Conservation (phyloP, 2,113 vertebrate genomes). For the Turnix velox region DNA sequence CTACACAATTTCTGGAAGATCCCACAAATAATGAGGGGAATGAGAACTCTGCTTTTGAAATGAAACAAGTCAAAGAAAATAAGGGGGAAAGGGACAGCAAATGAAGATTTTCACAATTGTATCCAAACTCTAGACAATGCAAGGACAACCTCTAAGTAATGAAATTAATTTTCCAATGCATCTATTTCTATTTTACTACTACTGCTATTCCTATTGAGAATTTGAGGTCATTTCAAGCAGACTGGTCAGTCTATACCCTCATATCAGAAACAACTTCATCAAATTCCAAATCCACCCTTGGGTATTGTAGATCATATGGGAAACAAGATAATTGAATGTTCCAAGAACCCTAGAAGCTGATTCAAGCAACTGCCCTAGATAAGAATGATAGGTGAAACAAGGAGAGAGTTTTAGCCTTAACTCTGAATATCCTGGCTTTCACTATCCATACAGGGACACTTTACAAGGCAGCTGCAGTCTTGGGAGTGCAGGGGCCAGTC, state of each 20-base stretch:
- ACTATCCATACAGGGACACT: not conserved
- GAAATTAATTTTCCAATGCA: conserved; percentile 32
- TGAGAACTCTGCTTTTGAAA: not conserved
- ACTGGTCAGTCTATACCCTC: conserved; percentile 53
- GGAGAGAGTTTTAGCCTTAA: conserved; percentile 33
- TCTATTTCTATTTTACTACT: conserved; percentile 6
- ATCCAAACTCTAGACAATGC: not conserved
- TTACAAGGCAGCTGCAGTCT: not conserved
- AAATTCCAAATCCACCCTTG: conserved; percentile 31
- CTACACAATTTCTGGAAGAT: not conserved
- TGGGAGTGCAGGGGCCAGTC: not conserved
- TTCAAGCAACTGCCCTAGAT: conserved; percentile 50
- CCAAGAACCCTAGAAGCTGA: conserved; percentile 44
- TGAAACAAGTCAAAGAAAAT: not conserved
- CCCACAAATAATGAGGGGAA: not conserved
- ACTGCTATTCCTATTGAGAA: not conserved
- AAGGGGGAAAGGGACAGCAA: not conserved
- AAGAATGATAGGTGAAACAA: not conserved
- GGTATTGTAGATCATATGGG: conserved; percentile 41
- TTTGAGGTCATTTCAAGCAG: conserved; percentile 26
- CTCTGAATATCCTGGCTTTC: conserved; percentile 4
- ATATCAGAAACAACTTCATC: conserved; percentile 64
- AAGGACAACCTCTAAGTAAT: not conserved
- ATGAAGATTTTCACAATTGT: not conserved
- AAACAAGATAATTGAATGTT: conserved; percentile 63